Base-by-base conservation (phyloP, 2,888 invertebrate species). In the Allolobophora icterica region DNA sequence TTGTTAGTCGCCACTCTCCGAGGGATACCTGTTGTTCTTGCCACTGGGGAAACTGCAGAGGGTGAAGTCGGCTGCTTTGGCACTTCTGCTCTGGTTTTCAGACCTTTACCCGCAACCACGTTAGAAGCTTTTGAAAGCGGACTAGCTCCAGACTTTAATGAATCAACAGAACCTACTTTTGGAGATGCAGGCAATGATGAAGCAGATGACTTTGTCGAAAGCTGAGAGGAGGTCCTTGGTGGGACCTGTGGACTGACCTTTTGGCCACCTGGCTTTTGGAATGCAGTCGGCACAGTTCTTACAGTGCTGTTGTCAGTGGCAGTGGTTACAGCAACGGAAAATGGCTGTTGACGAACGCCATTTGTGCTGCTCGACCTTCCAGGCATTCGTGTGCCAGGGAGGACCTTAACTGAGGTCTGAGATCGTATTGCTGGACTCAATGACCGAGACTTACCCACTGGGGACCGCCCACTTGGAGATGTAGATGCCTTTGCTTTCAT, bases 1-100 rank as follows among this genome's bases (percentile, higher is more conserved):
- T 17, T 38, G 52, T 89, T 91, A 1, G 89, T n/a, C 42, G 90
- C 33, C 89, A 45, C 42, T 45, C n/a, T 42, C 58, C 84, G 91
- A n/a, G 83, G 91, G 45, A 34, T 89, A 34, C 89, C 89, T 0
- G 38, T 89, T 1, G n/a, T 30, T 30, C 38, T 38, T 8, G 5
- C 40, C n/a, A n/a, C 30, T 24, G 90, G 34, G 30, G 90, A 34
- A 34, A 84, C 34, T 19, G 34, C 83, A 15, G 71, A 71, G 35
- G 90, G 90, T n/a, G 38, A 35, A 71, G 90, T 38, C 24, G 89
- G 30, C 40, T 33, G 71, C 71, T 71, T 71, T 71, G 71, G 71
- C n/a, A 71, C n/a, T 71, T n/a, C 71, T n/a, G 71, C 13, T 71
- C 71, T 71, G 30, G 71, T 71, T n/a, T 71, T 71, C 71, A 71